These are phyloP conservation scores for Corynorhinus townsendii DNA, from an alignment of 2,113 vertebrate genomes.

Conservation along the genomic window DNA sequence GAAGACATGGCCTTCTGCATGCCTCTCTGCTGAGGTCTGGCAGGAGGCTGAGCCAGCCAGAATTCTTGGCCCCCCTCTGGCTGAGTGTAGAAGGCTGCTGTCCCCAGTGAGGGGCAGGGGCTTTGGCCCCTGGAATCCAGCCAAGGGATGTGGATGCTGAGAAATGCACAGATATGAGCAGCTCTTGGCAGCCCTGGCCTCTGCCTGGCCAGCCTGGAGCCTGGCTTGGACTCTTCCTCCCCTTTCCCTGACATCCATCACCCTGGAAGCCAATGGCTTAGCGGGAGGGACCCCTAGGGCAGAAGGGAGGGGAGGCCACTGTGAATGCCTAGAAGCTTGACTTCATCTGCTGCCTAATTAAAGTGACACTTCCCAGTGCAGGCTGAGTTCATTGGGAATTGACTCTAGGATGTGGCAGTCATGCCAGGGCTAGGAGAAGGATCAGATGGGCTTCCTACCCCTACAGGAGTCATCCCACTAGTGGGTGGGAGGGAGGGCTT, in stretches of 20 bases:
- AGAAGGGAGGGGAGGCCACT: neutral
- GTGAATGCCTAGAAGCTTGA: neutral
- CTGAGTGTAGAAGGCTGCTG: neutral
- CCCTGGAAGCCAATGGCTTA: neutral
- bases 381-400: neutral
- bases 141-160: neutral
- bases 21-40: constrained; percentile 27
- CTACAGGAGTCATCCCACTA: neutral
- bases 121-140: neutral
- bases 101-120: neutral
- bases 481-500: neutral
- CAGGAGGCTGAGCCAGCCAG: neutral
- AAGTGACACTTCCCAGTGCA: neutral
- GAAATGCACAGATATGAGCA: constrained; percentile 46
- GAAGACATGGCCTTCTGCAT: neutral
- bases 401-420: neutral
- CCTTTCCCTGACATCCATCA: neutral
- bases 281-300: neutral
- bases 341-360: neutral
- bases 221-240: neutral
- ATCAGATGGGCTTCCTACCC: neutral
- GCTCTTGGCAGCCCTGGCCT: neutral
- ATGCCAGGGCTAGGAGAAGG: neutral
- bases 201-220: neutral
- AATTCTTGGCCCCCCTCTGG: neutral